Conservation (phyloP, 2,797 vertebrate species). For the Etheostoma nigrum region DNA sequence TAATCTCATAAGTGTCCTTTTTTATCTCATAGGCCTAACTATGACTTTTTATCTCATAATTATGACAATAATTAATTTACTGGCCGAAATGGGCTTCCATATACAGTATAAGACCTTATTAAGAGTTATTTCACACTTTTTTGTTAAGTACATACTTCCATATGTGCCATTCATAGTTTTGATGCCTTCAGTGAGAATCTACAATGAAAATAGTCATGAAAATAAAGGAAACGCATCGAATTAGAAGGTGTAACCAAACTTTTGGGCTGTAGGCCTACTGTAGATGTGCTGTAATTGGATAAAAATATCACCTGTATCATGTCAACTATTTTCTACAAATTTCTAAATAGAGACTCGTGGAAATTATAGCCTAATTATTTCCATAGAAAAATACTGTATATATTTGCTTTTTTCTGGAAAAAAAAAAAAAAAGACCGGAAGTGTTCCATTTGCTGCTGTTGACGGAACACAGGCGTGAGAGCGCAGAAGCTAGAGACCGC, state of each 20-base stretch:
- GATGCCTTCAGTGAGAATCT: too few relatives aligned
- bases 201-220: too few relatives aligned
- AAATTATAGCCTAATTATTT: neutral
- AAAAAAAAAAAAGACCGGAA: constrained; percentile 31
- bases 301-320: neutral
- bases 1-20: too few relatives aligned
- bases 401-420: neutral
- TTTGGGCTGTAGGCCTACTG: too few relatives aligned
- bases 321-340: too few relatives aligned
- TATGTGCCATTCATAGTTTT: too few relatives aligned
- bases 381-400: neutral
- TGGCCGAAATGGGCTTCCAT: neutral
- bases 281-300: neutral
- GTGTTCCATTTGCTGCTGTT: constrained; percentile 26
- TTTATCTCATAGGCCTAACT: too few relatives aligned
- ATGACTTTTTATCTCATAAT: neutral
- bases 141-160: too few relatives aligned
- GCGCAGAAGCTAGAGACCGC: neutral
- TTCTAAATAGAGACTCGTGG: neutral
- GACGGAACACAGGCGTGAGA: constrained; percentile 41
- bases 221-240: too few relatives aligned
- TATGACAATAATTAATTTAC: neutral
- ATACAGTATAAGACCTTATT: too few relatives aligned
- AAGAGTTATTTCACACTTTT: too few relatives aligned
- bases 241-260: too few relatives aligned